A percentile compares a stretch with the other conserved stretches of the same genome.
phyloP scores from a whole-genome alignment of 1,140 invertebrate species.

The Orius insidiosus region DNA sequence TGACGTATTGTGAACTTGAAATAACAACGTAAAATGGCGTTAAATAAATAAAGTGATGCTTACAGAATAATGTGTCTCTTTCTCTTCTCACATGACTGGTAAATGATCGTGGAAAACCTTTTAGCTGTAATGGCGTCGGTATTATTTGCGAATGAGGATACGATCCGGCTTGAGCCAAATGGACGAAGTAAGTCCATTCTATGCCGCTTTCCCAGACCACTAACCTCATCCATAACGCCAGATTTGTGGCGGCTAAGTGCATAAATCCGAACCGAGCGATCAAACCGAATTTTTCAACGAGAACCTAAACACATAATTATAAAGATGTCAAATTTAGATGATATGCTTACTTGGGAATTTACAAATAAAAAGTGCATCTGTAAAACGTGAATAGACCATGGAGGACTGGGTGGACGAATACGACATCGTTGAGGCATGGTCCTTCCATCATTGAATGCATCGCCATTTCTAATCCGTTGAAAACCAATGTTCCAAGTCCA shows the following conservation, averaged over 20 bases:
- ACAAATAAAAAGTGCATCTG: slow-evolving; percentile 55
- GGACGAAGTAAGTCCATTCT: slow-evolving; percentile 35
- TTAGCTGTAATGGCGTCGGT: slow-evolving; percentile 28
- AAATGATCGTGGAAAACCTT: slow-evolving; percentile 28
- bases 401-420: slow-evolving; percentile 42
- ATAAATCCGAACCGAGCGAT: slow-evolving; percentile 38
- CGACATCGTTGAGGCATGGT: slow-evolving; percentile 35
- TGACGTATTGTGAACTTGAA: slow-evolving; percentile 13
- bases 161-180: slow-evolving; percentile 26
- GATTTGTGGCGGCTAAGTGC: slow-evolving; percentile 40
- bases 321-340: neutral
- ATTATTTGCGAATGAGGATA: slow-evolving; percentile 18
- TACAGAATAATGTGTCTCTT: slow-evolving; percentile 16
- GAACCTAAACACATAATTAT: slow-evolving; percentile 26
- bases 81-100: slow-evolving; percentile 23
- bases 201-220: slow-evolving; percentile 39
- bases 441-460: slow-evolving; percentile 42
- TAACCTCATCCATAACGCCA: slow-evolving; percentile 40
- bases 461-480: slow-evolving; percentile 44
- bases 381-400: slow-evolving; percentile 49
- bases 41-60: slow-evolving; percentile 3
- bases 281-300: slow-evolving; percentile 35
- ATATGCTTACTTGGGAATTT: slow-evolving; percentile 40
- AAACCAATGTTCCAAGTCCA: slow-evolving; percentile 44
- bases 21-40: no score